Evolutionary conservation across 1,140 invertebrate species (phyloP).

Genomic region (Orchestia grillus): DNA sequence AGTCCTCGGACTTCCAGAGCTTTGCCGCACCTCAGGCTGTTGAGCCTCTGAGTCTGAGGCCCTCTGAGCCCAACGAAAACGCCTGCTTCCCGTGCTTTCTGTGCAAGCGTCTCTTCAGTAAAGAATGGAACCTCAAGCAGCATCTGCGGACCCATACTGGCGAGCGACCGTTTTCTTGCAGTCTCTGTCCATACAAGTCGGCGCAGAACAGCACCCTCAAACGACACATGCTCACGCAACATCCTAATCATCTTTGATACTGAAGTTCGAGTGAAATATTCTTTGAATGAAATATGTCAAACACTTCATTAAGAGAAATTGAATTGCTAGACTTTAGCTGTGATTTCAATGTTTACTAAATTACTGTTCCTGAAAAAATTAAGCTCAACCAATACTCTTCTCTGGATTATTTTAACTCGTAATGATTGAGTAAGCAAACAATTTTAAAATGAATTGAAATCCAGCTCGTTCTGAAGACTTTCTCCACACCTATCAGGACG

Average conservation of each 20-base stretch:
- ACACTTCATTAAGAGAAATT: neutral
- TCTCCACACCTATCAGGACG: neutral
- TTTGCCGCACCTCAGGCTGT: conserved; percentile 62
- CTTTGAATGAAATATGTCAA: neutral
- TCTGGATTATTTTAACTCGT: neutral
- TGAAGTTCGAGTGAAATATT: neutral
- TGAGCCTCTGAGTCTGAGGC: conserved; percentile 60
- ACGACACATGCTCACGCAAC: conserved; percentile 63
- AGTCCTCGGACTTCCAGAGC: conserved; percentile 44
- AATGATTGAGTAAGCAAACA: neutral
- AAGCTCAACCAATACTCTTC: neutral
- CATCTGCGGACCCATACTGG: conserved; percentile 72
- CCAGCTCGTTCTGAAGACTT: neutral
- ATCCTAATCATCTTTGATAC: conserved; percentile 38
- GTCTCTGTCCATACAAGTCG: conserved; percentile 69
- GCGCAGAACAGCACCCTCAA: conserved; percentile 64
- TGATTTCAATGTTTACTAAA: neutral
- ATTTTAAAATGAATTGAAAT: neutral
- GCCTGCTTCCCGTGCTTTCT: conserved; percentile 60
- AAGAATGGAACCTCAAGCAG: conserved; percentile 69
- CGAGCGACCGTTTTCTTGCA: conserved; percentile 71
- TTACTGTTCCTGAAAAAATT: neutral
- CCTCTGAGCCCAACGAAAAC: conserved; percentile 60
- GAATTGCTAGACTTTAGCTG: neutral
- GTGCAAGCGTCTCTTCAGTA: conserved; percentile 63